phyloP scores from a whole-genome alignment of 2,888 invertebrate genomes.

The Lasioglossum lativentre region DNA sequence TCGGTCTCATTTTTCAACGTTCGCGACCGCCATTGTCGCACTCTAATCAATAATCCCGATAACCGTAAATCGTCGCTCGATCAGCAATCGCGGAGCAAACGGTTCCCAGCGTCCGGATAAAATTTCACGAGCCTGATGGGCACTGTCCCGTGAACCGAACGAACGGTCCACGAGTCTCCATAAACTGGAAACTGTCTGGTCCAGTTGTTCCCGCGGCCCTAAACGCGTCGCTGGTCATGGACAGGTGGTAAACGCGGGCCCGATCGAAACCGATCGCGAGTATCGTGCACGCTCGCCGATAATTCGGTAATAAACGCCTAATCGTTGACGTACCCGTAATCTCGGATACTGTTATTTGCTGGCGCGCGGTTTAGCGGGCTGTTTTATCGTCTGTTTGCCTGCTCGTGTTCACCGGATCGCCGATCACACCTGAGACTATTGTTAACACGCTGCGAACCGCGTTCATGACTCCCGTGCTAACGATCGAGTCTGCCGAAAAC shows the following conservation, averaged over 20 bases:
- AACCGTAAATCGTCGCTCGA: not conserved
- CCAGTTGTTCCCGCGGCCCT: constrained; percentile 42
- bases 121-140: constrained; percentile 32
- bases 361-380: constrained; percentile 52
- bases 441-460: constrained; percentile 53
- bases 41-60: not conserved
- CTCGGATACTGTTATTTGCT: constrained; percentile 69
- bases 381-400: constrained; percentile 72
- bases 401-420: constrained; percentile 44
- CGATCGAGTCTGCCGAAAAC: not conserved
- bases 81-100: not conserved
- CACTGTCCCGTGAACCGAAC: constrained; percentile 30
- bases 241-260: constrained; percentile 20
- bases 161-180: constrained; percentile 19
- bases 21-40: not conserved
- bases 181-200: constrained; percentile 47
- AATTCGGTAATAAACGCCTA: constrained; percentile 72
- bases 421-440: constrained; percentile 72
- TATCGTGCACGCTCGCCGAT: constrained; percentile 63
- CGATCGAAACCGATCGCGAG: constrained; percentile 28
- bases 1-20: not conserved
- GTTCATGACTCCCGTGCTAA: not conserved
- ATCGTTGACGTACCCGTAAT: constrained; percentile 70
- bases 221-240: constrained; percentile 35
- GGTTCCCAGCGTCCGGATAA: constrained; percentile 19